Percentiles rank a stretch among this genome's conserved stretches.
Evolutionary conservation across 2,797 vertebrate genomes (phyloP).

Genomic region (Okamejei kenojei): DNA sequence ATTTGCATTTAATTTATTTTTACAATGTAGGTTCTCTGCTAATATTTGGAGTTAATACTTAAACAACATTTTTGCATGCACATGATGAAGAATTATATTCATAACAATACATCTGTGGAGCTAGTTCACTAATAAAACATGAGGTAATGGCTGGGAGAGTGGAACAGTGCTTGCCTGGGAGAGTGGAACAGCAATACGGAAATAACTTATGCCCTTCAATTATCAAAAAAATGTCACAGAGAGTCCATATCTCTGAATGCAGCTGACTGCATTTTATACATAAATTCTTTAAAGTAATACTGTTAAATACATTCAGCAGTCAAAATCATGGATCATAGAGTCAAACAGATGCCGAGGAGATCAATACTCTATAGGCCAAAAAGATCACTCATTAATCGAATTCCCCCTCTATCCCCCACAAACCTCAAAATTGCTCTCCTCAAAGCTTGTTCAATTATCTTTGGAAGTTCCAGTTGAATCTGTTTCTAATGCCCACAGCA

Average conservation of each 20-base stretch:
- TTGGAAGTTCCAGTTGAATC: too few species aligned
- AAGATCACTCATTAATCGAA: too few species aligned
- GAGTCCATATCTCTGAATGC: neutral
- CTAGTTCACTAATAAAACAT: neutral
- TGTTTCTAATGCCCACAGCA: too few species aligned
- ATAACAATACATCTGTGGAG: neutral
- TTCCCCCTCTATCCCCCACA: too few species aligned
- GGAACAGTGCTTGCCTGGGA: neutral
- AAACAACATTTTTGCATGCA: neutral
- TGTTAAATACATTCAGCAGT: neutral
- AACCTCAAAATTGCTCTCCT: too few species aligned
- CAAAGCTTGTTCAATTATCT: too few species aligned
- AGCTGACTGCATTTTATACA: neutral
- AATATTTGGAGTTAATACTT: neutral
- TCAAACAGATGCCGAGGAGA: too few species aligned
- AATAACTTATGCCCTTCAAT: neutral
- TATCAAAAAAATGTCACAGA: neutral
- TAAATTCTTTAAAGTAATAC: neutral
- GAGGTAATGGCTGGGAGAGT: neutral
- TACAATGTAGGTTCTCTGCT: neutral
- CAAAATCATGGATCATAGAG: too few species aligned
- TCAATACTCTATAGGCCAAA: too few species aligned
- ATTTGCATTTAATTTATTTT: constrained; percentile 27
- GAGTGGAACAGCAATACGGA: neutral
- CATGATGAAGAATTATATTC: neutral